phyloP scores from a whole-genome alignment of 2,888 invertebrate species.

The Scelioninae gen. 1 region DNA sequence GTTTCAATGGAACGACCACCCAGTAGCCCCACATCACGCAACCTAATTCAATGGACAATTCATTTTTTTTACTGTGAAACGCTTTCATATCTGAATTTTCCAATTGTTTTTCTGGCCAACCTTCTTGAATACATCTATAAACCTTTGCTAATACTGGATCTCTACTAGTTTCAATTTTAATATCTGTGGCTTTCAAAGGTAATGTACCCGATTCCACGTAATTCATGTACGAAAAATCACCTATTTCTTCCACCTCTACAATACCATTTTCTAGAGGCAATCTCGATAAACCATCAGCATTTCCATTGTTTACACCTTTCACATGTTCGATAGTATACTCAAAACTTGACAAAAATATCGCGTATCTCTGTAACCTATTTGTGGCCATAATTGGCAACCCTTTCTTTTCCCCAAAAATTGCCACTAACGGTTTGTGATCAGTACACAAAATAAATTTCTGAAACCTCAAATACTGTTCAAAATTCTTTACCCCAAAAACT shows the following conservation, averaged over 20 bases:
- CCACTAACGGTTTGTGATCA: slow-evolving; percentile 72
- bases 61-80: not conserved
- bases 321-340: slow-evolving; percentile 71
- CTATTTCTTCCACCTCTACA: not conserved
- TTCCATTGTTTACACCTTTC: slow-evolving; percentile 51
- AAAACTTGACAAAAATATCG: slow-evolving; percentile 67
- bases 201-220: not conserved
- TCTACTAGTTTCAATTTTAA: slow-evolving; percentile 5
- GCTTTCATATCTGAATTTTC: not conserved
- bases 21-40: slow-evolving; percentile 16
- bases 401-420: slow-evolving; percentile 74
- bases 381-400: slow-evolving; percentile 78
- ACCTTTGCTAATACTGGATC: not conserved
- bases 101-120: slow-evolving; percentile 3
- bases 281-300: slow-evolving; percentile 67
- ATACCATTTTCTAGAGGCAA: slow-evolving; percentile 42
- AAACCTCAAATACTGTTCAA: slow-evolving; percentile 79
- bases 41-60: not conserved
- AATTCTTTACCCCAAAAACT: slow-evolving; percentile 77
- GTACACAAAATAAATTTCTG: slow-evolving; percentile 71
- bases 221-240: not conserved
- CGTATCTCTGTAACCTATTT: slow-evolving; percentile 77
- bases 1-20: not conserved
- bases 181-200: not conserved
- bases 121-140: not conserved